Evolutionary conservation across 2,113 vertebrate species (phyloP).

Genomic region (Pachyramphus minor): DNA sequence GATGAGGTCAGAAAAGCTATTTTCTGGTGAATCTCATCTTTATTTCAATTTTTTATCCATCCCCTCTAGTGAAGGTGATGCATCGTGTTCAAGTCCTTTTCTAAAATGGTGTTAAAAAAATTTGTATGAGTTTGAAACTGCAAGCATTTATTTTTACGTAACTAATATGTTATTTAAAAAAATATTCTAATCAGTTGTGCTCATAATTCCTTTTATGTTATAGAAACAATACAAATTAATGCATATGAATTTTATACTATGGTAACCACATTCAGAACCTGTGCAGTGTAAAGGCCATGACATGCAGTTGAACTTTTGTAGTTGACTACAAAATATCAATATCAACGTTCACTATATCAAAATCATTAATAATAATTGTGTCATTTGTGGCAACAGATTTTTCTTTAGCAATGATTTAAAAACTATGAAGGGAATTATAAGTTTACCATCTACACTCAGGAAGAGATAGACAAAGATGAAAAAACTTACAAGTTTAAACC

Average conservation of each 20-base stretch:
- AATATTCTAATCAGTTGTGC: background rate
- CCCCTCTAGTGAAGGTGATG: background rate
- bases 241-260: background rate
- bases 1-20: conserved; percentile 24
- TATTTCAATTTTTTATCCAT: conserved; percentile 10
- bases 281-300: background rate
- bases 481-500: background rate
- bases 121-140: background rate
- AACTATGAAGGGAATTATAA: background rate
- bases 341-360: too few relatives aligned
- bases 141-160: background rate
- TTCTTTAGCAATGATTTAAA: background rate
- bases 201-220: background rate
- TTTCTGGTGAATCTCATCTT: conserved; percentile 20
- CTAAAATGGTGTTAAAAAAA: background rate
- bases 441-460: background rate
- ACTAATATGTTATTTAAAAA: background rate
- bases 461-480: background rate
- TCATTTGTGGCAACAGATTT: background rate
- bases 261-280: background rate
- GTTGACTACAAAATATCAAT: too few relatives aligned
- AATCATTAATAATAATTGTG: background rate
- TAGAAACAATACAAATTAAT: background rate
- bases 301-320: background rate
- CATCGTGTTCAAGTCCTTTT: background rate